Base-by-base conservation (phyloP, 2,888 invertebrate species). In the Dorcus parallelipipedus region DNA sequence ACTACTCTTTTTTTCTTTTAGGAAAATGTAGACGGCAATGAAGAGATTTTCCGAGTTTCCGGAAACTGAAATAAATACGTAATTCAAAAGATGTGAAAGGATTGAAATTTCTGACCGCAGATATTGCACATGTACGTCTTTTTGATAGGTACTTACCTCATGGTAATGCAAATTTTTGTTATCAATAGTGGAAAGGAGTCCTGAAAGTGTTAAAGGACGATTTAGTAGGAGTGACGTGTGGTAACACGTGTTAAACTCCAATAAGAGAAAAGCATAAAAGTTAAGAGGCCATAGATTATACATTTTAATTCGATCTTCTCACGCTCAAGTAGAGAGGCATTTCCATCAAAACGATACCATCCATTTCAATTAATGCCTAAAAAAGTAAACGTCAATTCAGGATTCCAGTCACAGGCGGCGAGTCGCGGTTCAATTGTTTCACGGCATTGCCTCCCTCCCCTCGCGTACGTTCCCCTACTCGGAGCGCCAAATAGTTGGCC, bases 351-450 rank as follows among this genome's bases (percentile, higher is more conserved):
- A 74, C 71, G 74, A 73, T 73, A 74, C 71, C 72, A 73, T 73
- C 72, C 74, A 73, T 75, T 75, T 73, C 75, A 73, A 75, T 76
- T 74, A 75, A 75, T 74, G 71, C 74, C 74, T 75, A 74, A 76
- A 76, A 76, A 77, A 75, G 67, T 68, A 71, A 73, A 76, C 74
- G 74, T 75, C 76, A 75, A 76, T 77, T 76, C 74, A 72, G 72
- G 74, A 77, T 77, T 77, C 77, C 76, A 76, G 76, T 76, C 76
- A 76, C 76, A 76, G 50, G 73, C 76, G 75, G 76, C 76, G 68
- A 66, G 75, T 76, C 76, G 75, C 76, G 76, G 77, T 77, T 77
- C 77, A 77, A 77, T 77, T 77, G 77, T 77, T 77, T 76, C 76
- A 75, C 75, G 74, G 76, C 75, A 73, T 62, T 60, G 62, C 60